These are phyloP conservation scores for Drosophila mauritiana DNA, from an alignment of 1,140 invertebrate species.

Conservation along the genomic window DNA sequence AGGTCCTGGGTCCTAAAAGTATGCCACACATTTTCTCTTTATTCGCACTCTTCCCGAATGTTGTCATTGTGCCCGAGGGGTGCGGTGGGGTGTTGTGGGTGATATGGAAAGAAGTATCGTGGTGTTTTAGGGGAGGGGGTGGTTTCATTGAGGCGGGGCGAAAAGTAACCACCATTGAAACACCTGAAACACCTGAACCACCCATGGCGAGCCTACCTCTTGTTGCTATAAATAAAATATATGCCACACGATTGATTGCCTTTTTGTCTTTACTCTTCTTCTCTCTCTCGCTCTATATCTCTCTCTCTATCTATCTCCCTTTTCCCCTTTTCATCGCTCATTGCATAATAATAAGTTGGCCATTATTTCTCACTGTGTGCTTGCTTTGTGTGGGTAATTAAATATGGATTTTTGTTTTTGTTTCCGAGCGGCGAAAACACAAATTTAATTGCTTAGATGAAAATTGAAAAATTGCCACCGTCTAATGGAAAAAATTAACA, in stretches of 20 bases:
- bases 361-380: conserved; percentile 51
- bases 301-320: background rate
- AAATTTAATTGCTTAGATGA: conserved; percentile 52
- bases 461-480: conserved; percentile 37
- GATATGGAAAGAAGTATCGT: background rate
- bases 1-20: conserved; percentile 47
- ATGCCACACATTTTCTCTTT: conserved; percentile 62
- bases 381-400: conserved; percentile 50
- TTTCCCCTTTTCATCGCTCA: conserved; percentile 27
- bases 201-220: conserved; percentile 51
- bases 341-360: conserved; percentile 74
- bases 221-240: conserved; percentile 80
- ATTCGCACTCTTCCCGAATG: conserved; percentile 8
- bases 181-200: conserved; percentile 27
- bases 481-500: conserved; percentile 33
- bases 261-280: conserved; percentile 35
- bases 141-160: background rate
- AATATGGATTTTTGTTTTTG: conserved; percentile 57
- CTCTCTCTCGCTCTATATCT: no score
- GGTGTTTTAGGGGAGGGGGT: no score
- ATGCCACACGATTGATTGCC: conserved; percentile 71
- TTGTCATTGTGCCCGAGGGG: conserved; percentile 19
- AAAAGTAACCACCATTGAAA: background rate
- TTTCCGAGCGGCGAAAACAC: conserved; percentile 7
- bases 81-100: background rate